Evolutionary conservation across 2,888 invertebrate species (phyloP).

Genomic region (Hypolimnas misippus): DNA sequence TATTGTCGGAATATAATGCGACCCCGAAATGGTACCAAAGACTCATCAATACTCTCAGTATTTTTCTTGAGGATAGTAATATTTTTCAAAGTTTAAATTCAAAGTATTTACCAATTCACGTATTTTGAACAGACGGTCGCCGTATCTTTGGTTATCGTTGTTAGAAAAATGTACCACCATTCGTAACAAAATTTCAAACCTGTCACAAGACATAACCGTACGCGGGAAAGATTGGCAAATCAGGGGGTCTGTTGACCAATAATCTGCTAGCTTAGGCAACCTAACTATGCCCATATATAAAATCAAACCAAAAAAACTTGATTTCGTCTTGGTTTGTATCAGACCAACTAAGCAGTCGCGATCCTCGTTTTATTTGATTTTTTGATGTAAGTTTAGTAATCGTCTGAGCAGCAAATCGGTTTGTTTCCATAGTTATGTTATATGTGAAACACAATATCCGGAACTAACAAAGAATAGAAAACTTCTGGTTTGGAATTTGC

Average conservation of each 20-base stretch:
- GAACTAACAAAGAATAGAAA: constrained; percentile 44
- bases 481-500: constrained; percentile 39
- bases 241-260: constrained; percentile 29
- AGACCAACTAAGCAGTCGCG: constrained; percentile 38
- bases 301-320: constrained; percentile 41
- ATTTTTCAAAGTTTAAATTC: constrained; percentile 22
- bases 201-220: constrained; percentile 26
- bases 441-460: constrained; percentile 42
- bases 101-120: constrained; percentile 24
- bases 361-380: constrained; percentile 35
- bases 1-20: no score
- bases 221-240: constrained; percentile 25
- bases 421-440: constrained; percentile 41
- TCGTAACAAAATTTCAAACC: constrained; percentile 28
- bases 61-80: no score
- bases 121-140: constrained; percentile 36
- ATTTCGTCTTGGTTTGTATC: constrained; percentile 41
- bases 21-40: no score
- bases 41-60: no score
- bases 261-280: constrained; percentile 38
- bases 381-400: constrained; percentile 28
- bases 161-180: constrained; percentile 37
- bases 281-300: constrained; percentile 42
- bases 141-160: constrained; percentile 34
- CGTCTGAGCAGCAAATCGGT: constrained; percentile 37